Base-by-base conservation (phyloP, 2,113 vertebrate species). In the Gobius niger region DNA sequence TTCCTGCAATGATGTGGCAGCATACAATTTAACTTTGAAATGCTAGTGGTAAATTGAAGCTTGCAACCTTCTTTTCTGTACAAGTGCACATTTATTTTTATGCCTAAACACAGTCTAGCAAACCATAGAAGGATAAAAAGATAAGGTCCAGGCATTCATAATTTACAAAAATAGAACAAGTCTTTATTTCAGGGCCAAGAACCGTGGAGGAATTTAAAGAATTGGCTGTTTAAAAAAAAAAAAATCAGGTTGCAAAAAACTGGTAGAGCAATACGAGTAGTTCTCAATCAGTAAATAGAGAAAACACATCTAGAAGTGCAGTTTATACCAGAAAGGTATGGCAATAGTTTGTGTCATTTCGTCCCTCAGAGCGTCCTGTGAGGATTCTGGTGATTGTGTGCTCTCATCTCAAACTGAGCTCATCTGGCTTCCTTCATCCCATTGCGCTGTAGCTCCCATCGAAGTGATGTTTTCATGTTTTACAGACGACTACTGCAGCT, bases 391-490 rank as follows among this genome's bases (percentile, higher is more conserved):
- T n/a, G 13, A 24, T 9, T 12, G 10, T 11, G 61, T 5, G n/a
- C 13, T 4, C 56, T 62, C 65, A 73, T 68, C 42, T 67, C 76
- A 5, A 75, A 53, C 15, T 77, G 40, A 47, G 71, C 47, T 34
- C 82, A 78, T 73, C 57, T 76, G 73, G 81, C 82, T 87, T 88
- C 60, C 52, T 85, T 73, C 83, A 87, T 88, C 47, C 65, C 74
- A 68, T 72, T 67, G 69, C 83, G 82, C 72, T 67, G 54, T 42
- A 68, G 80, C 79, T 81, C 67, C 68, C 76, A 52, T 47, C 67
- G 73, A 80, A 81, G 41, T 65, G 65, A 70, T 67, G 49, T 74
- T 82, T 69, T 42, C 34, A 41, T 80, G 81, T 65, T 74, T 67
- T 73, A 76, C 44, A 68, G 82, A 63, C 66, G 15, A 14, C 34